These are phyloP conservation scores for Apodemia duryi DNA, from an alignment of 2,888 invertebrate genomes.

Conservation along the genomic window DNA sequence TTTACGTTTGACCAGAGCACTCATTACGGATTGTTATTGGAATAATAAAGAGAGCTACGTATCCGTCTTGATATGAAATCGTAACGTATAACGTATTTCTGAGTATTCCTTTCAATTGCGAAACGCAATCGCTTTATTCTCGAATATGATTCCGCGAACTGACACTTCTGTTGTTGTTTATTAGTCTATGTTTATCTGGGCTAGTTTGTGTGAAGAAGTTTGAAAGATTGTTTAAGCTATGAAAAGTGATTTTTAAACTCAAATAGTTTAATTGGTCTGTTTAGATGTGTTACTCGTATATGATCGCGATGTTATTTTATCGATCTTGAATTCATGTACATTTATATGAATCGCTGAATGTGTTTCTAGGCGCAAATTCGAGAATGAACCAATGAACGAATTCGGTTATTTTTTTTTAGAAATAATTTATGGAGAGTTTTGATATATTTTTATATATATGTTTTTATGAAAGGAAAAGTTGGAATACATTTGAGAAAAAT, in stretches of 20 bases:
- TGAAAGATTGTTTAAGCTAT: slow-evolving; percentile 38
- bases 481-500: too few relatives aligned
- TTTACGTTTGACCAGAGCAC: slow-evolving; percentile 78
- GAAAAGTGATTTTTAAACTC: slow-evolving; percentile 42
- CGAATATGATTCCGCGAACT: slow-evolving; percentile 61
- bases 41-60: slow-evolving; percentile 75
- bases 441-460: too few relatives aligned
- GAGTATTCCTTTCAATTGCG: slow-evolving; percentile 65
- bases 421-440: too few relatives aligned
- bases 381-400: too few relatives aligned
- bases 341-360: neutral
- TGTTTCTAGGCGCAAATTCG: too few relatives aligned
- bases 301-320: slow-evolving; percentile 7
- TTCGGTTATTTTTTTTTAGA: too few relatives aligned
- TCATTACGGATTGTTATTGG: slow-evolving; percentile 79
- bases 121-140: slow-evolving; percentile 71
- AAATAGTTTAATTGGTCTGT: slow-evolving; percentile 35
- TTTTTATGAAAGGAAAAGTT: too few relatives aligned
- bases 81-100: slow-evolving; percentile 54
- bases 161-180: slow-evolving; percentile 71
- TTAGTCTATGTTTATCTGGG: slow-evolving; percentile 68
- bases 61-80: slow-evolving; percentile 66
- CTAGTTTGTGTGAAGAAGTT: slow-evolving; percentile 38
- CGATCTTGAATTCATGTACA: neutral
- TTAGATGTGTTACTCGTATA: slow-evolving; percentile 19